phyloP scores from a whole-genome alignment of 2,797 vertebrate genomes.

The Sciurus carolinensis region DNA sequence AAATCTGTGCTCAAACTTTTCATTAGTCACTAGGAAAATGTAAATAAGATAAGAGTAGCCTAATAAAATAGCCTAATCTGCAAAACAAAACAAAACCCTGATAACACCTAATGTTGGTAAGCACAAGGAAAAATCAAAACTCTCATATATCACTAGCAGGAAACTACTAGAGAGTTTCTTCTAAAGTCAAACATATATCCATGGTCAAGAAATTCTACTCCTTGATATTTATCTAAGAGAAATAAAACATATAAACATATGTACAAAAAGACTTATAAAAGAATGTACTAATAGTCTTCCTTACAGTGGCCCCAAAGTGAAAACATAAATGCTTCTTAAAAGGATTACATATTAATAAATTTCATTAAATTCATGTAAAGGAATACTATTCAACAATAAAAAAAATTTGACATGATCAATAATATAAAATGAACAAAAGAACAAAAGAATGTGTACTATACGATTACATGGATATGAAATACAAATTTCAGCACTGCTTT shows the following conservation, averaged over 20 bases:
- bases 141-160: not conserved
- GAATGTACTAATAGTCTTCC: not conserved
- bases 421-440: not conserved
- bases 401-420: not conserved
- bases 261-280: slow-evolving; percentile 5
- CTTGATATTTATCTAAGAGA: not conserved
- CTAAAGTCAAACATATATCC: not conserved
- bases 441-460: not conserved
- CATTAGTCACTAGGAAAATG: slow-evolving; percentile 5
- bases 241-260: slow-evolving; percentile 1
- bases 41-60: not conserved
- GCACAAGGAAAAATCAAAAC: not conserved
- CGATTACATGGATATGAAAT: not conserved
- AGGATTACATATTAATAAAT: not conserved
- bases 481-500: not conserved
- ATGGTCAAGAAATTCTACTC: not conserved
- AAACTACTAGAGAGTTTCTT: not conserved
- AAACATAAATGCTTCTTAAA: not conserved
- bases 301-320: not conserved
- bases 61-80: not conserved
- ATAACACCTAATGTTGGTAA: not conserved
- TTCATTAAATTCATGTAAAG: not conserved
- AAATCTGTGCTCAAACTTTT: not conserved
- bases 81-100: not conserved
- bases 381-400: not conserved